These are phyloP conservation scores for Calliphora vomitoria DNA, from an alignment of 2,888 invertebrate genomes.

Conservation along the genomic window DNA sequence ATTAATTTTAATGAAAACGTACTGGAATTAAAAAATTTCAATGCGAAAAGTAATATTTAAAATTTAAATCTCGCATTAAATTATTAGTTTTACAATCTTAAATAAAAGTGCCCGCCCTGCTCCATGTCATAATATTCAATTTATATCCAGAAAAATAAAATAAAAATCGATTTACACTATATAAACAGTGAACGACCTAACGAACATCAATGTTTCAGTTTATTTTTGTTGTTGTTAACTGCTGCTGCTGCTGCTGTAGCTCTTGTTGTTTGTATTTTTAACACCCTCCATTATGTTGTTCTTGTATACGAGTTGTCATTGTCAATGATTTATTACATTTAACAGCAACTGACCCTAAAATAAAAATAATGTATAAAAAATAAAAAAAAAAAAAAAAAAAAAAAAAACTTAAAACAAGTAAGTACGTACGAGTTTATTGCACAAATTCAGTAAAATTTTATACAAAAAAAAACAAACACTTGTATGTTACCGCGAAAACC, in stretches of 20 bases:
- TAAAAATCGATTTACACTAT: constrained; percentile 49
- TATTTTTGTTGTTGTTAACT: background rate
- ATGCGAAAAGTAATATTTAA: no score
- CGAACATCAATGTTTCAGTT: constrained; percentile 39
- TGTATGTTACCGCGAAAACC: constrained; percentile 46
- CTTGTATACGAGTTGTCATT: constrained; percentile 63
- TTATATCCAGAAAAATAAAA: constrained; percentile 14
- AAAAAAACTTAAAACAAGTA: constrained; percentile 1
- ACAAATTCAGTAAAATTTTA: constrained; percentile 30
- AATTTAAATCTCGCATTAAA: no score
- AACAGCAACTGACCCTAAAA: constrained; percentile 69
- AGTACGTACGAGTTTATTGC: constrained; percentile 39
- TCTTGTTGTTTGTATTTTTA: background rate
- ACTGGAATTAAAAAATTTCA: no score
- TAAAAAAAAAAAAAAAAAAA: constrained; percentile 20
- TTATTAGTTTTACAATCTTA: no score
- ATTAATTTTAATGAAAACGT: no score
- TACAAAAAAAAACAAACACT: constrained; percentile 8
- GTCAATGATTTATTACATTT: constrained; percentile 73
- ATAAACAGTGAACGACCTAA: constrained; percentile 42
- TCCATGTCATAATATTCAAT: constrained; percentile 12
- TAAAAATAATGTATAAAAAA: constrained; percentile 14
- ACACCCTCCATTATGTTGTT: constrained; percentile 58
- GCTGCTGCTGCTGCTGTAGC: background rate
- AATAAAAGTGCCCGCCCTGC: no score